Base-by-base conservation (phyloP, 2,797 vertebrate genomes). In the Pipistrellus nathusii region DNA sequence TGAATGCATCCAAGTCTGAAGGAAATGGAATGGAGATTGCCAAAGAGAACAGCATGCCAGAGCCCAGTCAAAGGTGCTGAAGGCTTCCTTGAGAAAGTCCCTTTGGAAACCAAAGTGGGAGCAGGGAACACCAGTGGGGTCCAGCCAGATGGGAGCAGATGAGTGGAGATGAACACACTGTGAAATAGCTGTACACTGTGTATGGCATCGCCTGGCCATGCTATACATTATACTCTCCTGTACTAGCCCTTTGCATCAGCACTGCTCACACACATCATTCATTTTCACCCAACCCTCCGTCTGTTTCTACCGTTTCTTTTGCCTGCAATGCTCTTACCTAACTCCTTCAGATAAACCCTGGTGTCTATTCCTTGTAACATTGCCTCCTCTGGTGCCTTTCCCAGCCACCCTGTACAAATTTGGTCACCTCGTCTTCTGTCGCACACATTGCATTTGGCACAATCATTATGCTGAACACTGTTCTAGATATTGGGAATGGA, bases 21-120 rank as follows among this genome's bases (percentile, higher is more conserved):
- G 64, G 51, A 75, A 68, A 51, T 32, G 62, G 32, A 92, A 41
- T 3, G 4, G 77, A 89, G 11, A 69, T 81, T 73, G 48, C 71
- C 51, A 48, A 78, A 71, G 30, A 85, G 41, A 90, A 64, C 10
- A 13, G 2, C 6, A 71, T 15, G 59, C 85, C 83, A 94, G 78
- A 93, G 95, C 93, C 59, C 46, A 97, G 57, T 5, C 93, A 46
- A 64, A 85, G 59, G 27, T 23, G 15, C 9, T 17, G 84, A 94
- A 96, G 80, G 8, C 41, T 95, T 93, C 71, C 91, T 21, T 94
- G 87, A 71, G 75, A 96, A 76, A 51, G 30, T 91, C 35, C 27
- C 73, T 96, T 44, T 83, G 73, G 72, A 97, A 76, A 81, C 20
- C 5, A 6, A 64, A 82, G 23, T 48, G 23, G 27, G 13, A 55